These are phyloP conservation scores for Amphiprion ocellaris DNA, from an alignment of 2,113 vertebrate species.

Conservation along the genomic window DNA sequence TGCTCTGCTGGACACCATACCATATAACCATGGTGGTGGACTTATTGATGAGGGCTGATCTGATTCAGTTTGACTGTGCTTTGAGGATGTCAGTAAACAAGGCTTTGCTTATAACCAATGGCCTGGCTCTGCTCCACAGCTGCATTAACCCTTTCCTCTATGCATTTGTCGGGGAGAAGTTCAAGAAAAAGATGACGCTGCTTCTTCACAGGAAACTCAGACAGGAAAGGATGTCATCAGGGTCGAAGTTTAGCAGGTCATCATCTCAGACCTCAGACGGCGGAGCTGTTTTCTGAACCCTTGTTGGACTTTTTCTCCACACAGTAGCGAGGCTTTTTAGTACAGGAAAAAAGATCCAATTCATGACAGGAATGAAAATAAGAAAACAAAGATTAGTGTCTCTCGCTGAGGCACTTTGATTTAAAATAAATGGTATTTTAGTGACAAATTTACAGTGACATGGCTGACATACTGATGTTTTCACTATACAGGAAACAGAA, in stretches of 20 bases:
- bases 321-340: too few species aligned
- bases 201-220: slow-evolving; percentile 63
- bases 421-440: too few species aligned
- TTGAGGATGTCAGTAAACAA: slow-evolving; percentile 28
- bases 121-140: slow-evolving; percentile 82
- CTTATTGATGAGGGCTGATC: slow-evolving; percentile 63
- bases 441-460: too few species aligned
- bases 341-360: too few species aligned
- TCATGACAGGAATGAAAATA: too few species aligned
- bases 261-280: slow-evolving; percentile 77
- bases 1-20: slow-evolving; percentile 84
- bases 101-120: slow-evolving; percentile 62
- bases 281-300: slow-evolving; percentile 52
- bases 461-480: too few species aligned
- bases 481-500: too few species aligned
- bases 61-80: slow-evolving; percentile 56
- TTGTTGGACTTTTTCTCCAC: not conserved
- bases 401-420: too few species aligned
- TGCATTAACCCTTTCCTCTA: slow-evolving; percentile 86
- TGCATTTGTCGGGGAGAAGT: slow-evolving; percentile 85
- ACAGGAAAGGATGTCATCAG: slow-evolving; percentile 50
- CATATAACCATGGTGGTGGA: slow-evolving; percentile 76
- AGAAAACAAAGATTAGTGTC: too few species aligned
- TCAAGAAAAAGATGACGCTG: slow-evolving; percentile 74
- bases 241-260: slow-evolving; percentile 73